Evolutionary conservation across 2,888 invertebrate species (phyloP).

Genomic region (Copidosoma aretas): DNA sequence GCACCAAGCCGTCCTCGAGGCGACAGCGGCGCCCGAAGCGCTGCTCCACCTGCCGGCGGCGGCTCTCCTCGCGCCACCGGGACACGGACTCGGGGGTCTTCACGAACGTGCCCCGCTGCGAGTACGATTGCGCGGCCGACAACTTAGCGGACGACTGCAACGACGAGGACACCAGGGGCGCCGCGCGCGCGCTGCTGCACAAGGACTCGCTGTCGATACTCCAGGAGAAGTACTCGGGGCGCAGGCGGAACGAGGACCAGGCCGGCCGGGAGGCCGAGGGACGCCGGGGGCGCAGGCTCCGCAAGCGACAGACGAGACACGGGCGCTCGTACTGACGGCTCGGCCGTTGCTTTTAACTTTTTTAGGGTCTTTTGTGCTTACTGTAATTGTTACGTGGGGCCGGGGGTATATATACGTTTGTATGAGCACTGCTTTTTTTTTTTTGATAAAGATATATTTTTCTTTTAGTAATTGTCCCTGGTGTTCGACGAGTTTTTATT

Average conservation of each 20-base stretch:
- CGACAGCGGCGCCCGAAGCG: slow-evolving; percentile 7
- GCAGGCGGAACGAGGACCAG: not conserved
- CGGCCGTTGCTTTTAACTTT: too few relatives aligned
- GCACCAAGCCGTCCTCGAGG: not conserved
- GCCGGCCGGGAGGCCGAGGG: not conserved
- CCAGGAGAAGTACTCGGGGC: slow-evolving; percentile 48
- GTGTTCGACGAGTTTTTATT: too few relatives aligned
- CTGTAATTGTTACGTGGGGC: too few relatives aligned
- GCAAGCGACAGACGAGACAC: not conserved
- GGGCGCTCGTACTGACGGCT: not conserved
- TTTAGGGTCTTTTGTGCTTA: too few relatives aligned
- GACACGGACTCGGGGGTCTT: slow-evolving; percentile 42
- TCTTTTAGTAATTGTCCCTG: too few relatives aligned
- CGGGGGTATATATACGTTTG: too few relatives aligned
- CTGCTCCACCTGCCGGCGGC: slow-evolving; percentile 6
- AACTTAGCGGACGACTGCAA: slow-evolving; percentile 21
- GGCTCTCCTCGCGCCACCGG: slow-evolving; percentile 14
- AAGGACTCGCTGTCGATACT: slow-evolving; percentile 56
- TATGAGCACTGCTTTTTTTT: too few relatives aligned
- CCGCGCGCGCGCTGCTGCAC: slow-evolving; percentile 47
- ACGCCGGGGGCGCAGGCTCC: not conserved
- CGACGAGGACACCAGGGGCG: slow-evolving; percentile 37
- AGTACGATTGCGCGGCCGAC: slow-evolving; percentile 31
- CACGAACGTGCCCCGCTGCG: slow-evolving; percentile 36
- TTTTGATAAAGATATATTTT: too few relatives aligned